These are phyloP conservation scores for Spongilla lacustris DNA, from an alignment of 37 sponge, comb jelly and placozoan species.

Conservation along the genomic window DNA sequence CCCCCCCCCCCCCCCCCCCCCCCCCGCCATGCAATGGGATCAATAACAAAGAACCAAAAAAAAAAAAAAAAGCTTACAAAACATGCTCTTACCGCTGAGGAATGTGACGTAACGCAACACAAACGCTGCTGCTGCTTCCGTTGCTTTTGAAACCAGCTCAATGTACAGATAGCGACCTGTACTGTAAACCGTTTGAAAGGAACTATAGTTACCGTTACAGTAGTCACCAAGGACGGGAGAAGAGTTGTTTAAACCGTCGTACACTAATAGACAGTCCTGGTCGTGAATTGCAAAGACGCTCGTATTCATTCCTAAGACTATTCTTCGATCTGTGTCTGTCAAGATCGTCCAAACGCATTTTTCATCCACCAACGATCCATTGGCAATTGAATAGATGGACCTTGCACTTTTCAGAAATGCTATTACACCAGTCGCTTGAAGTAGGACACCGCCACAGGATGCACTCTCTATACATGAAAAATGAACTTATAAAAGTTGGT, in stretches of 20 bases:
- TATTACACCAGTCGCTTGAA: constrained; percentile 28
- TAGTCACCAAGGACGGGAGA: constrained; percentile 15
- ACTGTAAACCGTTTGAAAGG: constrained; percentile 47
- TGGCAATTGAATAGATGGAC: constrained; percentile 1
- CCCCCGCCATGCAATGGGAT: no score
- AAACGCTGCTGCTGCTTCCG: not conserved
- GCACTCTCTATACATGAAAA: constrained; percentile 21
- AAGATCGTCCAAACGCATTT: constrained; percentile 64
- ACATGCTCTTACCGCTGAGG: constrained; percentile 23
- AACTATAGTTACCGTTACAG: constrained; percentile 17
- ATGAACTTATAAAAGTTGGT: no score
- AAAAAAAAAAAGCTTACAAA: no score
- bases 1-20: no score
- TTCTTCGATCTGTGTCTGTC: constrained; percentile 61
- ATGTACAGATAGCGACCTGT: constrained; percentile 32
- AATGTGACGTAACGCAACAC: constrained; percentile 52
- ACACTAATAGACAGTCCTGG: constrained; percentile 31
- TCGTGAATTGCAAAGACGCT: constrained; percentile 6
- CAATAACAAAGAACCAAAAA: no score
- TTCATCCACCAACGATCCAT: no score
- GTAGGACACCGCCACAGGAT: constrained; percentile 34
- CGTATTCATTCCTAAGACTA: constrained; percentile 33
- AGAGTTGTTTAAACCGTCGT: constrained; percentile 17
- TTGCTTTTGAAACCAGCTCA: constrained; percentile 8
- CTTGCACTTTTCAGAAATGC: constrained; percentile 15